Evolutionary conservation across 2,888 invertebrate species (phyloP), one percentile per base, ranked within the genome.

Genomic region (Spodoptera picta): DNA sequence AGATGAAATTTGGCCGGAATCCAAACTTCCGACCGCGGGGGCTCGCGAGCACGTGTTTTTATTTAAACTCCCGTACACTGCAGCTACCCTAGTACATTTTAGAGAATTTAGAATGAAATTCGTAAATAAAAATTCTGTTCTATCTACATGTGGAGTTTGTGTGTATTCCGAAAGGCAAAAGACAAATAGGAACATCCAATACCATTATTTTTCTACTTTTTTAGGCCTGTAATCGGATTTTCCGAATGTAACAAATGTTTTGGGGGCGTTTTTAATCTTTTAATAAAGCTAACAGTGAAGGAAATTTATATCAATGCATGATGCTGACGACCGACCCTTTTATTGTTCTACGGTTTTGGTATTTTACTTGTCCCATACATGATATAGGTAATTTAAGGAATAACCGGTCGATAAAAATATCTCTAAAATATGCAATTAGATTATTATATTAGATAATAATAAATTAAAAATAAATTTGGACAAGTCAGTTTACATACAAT

Each of bases 1-100:
- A 81, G 83, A 77, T 77, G 65, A 65, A 80, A 81, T 84, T 87
- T 87, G 87, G 87, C 81, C 47, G 50, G 23, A 60, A 60, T 79
- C 87, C 87, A 87, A 86, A 79, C 68, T 77, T 71, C 58, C 58
- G 69, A 65, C 66, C 70, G 68, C 68, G 65, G 65, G 52, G 65
- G 58, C 67, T 54, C 62, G 61, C 60, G 62, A 36, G 65, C 53
- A 55, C 72, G 69, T 80, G 80, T 77, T 78, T 81, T 81, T 82
- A 81, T 80, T 82, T 83, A 81, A 82, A 73, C 76, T 69, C 49
- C 62, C 53, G 66, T 59, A 61, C 27, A 48, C 36, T 31, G 4
- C 7, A 48, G 27, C 44, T 45, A 7, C 67, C 65, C 69, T 71
- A 72, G 65, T 64, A 64, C 58, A 52, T 64, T 79, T 80, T 67